phyloP scores from a whole-genome alignment of 2,113 vertebrate genomes.

The Myrmecobius fasciatus region DNA sequence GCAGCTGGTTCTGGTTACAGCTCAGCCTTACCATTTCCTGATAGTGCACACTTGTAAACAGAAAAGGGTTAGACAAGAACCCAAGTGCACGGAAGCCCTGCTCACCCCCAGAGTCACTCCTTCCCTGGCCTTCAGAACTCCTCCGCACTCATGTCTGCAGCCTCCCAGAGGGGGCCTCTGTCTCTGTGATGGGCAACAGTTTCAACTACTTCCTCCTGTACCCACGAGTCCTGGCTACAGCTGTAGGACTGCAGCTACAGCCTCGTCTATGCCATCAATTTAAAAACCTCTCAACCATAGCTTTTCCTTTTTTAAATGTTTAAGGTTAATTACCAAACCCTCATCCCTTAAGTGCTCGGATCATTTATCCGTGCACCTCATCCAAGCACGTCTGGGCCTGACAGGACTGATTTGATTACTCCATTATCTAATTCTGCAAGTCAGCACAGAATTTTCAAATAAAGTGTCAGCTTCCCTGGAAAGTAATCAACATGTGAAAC shows the following conservation, averaged over 20 bases:
- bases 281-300: constrained; percentile 57
- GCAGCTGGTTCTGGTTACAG: not conserved
- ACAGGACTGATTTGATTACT: constrained; percentile 49
- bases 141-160: not conserved
- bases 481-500: constrained; percentile 44
- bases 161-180: too few species aligned
- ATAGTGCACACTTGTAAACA: not conserved
- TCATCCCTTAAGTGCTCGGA: constrained; percentile 29
- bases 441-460: constrained; percentile 58
- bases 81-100: not conserved
- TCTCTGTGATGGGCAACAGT: not conserved
- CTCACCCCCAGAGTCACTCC: not conserved
- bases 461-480: constrained; percentile 53
- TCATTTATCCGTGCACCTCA: constrained; percentile 59
- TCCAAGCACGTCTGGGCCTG: constrained; percentile 42
- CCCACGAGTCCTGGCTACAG: not conserved
- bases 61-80: too few species aligned
- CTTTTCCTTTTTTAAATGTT: constrained; percentile 58
- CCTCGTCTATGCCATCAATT: constrained; percentile 58
- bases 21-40: not conserved
- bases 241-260: not conserved
- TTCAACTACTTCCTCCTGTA: not conserved
- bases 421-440: constrained; percentile 61
- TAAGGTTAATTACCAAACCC: constrained; percentile 66
- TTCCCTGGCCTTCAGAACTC: not conserved